Evolutionary conservation across 2,888 invertebrate species (phyloP).

Genomic region (Tubulanus polymorphus): DNA sequence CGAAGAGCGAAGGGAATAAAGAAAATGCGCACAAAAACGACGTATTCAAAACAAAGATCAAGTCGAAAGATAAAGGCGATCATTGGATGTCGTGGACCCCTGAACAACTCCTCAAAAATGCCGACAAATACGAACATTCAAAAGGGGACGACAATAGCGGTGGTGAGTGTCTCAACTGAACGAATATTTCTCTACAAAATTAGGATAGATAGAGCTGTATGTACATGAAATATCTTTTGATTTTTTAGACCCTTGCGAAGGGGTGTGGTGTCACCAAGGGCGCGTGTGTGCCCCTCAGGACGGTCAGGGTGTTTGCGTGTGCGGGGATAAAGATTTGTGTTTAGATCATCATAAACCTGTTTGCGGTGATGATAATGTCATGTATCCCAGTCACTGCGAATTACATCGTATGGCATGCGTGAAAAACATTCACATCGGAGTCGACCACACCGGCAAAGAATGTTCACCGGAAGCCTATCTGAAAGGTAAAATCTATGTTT

Average conservation of each 20-base stretch:
- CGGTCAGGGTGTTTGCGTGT: slow-evolving; percentile 61
- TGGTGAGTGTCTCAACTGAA: no score
- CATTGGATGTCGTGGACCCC: no score
- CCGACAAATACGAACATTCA: no score
- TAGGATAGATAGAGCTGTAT: no score
- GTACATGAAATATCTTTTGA: no score
- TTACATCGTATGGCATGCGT: slow-evolving; percentile 49
- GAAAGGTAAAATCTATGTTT: background rate
- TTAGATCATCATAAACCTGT: slow-evolving; percentile 42
- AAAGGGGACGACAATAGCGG: no score
- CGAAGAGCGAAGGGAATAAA: no score
- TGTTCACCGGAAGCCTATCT: background rate
- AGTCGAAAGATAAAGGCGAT: no score
- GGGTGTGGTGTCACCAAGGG: slow-evolving; percentile 62
- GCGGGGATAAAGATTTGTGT: slow-evolving; percentile 49
- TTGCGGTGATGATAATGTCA: slow-evolving; percentile 47
- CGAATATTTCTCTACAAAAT: no score
- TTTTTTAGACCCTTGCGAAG: slow-evolving; percentile 63
- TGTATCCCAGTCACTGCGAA: slow-evolving; percentile 51
- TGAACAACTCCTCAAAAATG: no score
- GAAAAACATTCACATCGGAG: slow-evolving; percentile 34
- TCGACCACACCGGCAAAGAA: slow-evolving; percentile 28
- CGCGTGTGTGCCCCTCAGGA: slow-evolving; percentile 61
- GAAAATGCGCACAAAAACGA: no score
- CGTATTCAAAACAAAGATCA: no score